Base-by-base conservation (phyloP, 2,888 invertebrate genomes). In the Eilema griseolum region DNA sequence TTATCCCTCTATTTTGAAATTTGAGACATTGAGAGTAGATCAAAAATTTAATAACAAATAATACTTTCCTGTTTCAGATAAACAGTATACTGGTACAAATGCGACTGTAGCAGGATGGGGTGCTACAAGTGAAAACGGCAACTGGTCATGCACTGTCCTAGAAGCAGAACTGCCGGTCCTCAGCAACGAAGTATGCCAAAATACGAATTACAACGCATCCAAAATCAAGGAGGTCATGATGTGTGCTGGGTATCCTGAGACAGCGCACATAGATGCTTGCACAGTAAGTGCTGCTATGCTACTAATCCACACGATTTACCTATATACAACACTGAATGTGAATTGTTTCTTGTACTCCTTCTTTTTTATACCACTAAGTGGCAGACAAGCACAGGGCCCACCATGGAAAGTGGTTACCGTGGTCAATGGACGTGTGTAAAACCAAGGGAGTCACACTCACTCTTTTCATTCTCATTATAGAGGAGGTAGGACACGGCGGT, bases 161-260 rank as follows among this genome's bases (percentile, higher is more conserved):
- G 97, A 98, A 89, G 98, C 98, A 0, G 97, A 97, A 74, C 96
- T 98, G 14, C 96, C 96, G 0, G 95, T 96, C 16, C 90, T 96
- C 11, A 96, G 96, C 80, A 97, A 97, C 85, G 96, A 97, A 14
- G 96, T 96, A 65, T 98, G 98, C 85, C 96, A 96, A 73, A 96
- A 92, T 63, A 98, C 98, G 2, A 98, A 97, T 80, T 98, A 98
- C 89, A 97, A 97, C 63, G 95, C 96, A 11, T 96, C 97, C 69
- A 98, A 98, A 97, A 98, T 98, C 77, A 97, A 97, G 20, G 97
- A 98, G 76, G 98, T 98, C 83, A 98, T 98, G 98, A 92, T 98
- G 94, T 98, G 98, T 85, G 98, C 98, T 20, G 98, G 98, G 0
- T 98, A 96, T 88, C 96, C 96, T 0, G 96, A 96, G 61, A 95